phyloP scores from a whole-genome alignment of 2,888 invertebrate genomes.

The Disparrhopalites patrizii region DNA sequence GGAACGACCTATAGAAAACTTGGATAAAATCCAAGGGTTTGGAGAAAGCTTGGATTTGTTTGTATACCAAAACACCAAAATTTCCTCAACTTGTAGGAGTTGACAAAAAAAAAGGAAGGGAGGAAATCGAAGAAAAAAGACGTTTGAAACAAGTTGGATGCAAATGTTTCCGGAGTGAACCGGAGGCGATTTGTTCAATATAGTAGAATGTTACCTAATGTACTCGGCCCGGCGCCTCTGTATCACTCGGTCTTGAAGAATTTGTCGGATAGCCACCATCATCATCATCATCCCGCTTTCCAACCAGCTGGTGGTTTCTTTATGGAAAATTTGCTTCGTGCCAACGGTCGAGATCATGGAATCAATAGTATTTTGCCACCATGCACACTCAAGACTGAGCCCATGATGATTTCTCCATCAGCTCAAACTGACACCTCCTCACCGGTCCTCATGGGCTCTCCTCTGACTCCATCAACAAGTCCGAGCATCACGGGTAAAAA shows the following conservation, averaged over 20 bases:
- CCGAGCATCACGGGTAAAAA: conserved; percentile 20
- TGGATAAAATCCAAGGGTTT: too few relatives aligned
- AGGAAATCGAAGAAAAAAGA: not conserved
- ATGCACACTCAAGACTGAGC: conserved; percentile 36
- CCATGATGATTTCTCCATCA: conserved; percentile 32
- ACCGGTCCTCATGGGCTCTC: conserved; percentile 30
- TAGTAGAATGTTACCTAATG: conserved; percentile 47
- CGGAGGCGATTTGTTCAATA: not conserved
- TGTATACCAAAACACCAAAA: too few relatives aligned
- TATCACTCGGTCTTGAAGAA: conserved; percentile 41
- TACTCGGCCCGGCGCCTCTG: conserved; percentile 43
- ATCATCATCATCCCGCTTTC: conserved; percentile 9
- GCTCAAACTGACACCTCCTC: conserved; percentile 34
- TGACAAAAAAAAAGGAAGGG: not conserved
- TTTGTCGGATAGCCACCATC: conserved; percentile 33
- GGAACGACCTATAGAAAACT: too few relatives aligned
- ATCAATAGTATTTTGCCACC: conserved; percentile 27
- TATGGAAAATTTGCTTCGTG: conserved; percentile 42
- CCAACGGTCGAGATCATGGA: conserved; percentile 33
- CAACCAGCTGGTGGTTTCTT: conserved; percentile 38
- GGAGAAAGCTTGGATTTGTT: too few relatives aligned
- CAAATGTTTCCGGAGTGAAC: too few relatives aligned
- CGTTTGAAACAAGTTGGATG: not conserved
- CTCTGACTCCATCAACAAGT: conserved; percentile 33
- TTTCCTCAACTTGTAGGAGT: too few relatives aligned